Conservation (phyloP, 2,113 vertebrate species). For the Vireo altiloquus region DNA sequence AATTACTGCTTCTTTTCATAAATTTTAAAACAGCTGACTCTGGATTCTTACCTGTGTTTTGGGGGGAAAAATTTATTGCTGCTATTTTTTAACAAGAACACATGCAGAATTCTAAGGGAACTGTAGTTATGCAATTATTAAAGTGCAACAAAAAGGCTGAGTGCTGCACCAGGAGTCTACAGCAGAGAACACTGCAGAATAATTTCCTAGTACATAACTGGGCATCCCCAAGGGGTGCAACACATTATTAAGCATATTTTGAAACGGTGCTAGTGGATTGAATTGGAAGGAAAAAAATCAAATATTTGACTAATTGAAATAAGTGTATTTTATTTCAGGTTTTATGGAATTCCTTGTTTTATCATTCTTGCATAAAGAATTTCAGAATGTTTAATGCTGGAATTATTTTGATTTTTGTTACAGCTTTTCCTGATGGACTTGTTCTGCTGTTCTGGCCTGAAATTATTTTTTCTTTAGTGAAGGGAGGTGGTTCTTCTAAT, state of each 20-base stretch:
- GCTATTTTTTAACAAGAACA: slow-evolving; percentile 56
- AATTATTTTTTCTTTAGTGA: not conserved
- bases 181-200: not conserved
- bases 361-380: not conserved
- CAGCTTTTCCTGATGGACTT: not conserved
- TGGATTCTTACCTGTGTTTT: slow-evolving; percentile 56
- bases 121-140: not conserved
- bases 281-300: not conserved
- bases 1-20: slow-evolving; percentile 66
- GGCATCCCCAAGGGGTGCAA: not conserved
- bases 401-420: not conserved
- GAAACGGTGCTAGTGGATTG: not conserved
- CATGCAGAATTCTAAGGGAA: slow-evolving; percentile 27
- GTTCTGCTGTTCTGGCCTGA: not conserved
- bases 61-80: not conserved
- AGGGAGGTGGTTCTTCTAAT: accelerated
- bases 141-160: slow-evolving; percentile 16
- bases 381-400: not conserved
- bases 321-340: not conserved
- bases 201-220: not conserved
- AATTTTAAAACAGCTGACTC: slow-evolving; percentile 72
- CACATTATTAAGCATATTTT: not conserved
- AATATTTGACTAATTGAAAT: not conserved
- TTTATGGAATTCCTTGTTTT: not conserved
- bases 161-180: not conserved